Base-by-base conservation (phyloP, 2,113 vertebrate species). In the Suncus etruscus region DNA sequence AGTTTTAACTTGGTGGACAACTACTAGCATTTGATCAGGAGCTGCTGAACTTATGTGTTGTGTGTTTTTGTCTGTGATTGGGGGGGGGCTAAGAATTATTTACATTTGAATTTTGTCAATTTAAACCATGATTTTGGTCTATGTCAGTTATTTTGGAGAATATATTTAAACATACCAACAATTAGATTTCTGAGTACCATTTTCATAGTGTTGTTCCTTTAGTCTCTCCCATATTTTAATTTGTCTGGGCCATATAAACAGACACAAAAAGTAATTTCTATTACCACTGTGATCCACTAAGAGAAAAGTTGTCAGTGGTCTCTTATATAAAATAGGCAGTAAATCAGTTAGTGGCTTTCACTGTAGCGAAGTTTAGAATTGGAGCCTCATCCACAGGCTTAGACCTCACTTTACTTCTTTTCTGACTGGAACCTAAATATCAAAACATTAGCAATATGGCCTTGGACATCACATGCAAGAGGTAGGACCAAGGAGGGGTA, bases 191-290 rank as follows among this genome's bases (percentile, higher is more conserved):
- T 1, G 54, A 87, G n/a, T 22, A 87, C 31, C n/a, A 45, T 86
- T 94, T 90, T 54, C 75, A 91, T 58, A 45, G 63, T 72, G 24
- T 69, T 79, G 69, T 72, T 61, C n/a, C 22, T 72, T 39, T 47
- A 48, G 2, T 81, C n/a, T 92, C 39, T 58, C 54, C 32, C 8
- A 20, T 29, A 75, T 66, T 82, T 88, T 76, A 84, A 68, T 65
- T 76, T 87, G 22, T 29, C n/a, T 89, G 84, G 66, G 29, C 63
- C 51, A 92, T 1, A 47, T 65, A 90, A 78, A 50, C 32, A 51
- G 29, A 73, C n/a, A 18, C 8, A 54, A 11, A 61, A 77, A 85
- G 65, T 79, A 94, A 79, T 22, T 11, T 27, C 77, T 65, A 15
- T 54, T 87, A 92, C 7, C 66, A 39, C 69, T 51, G 31, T 75